These are phyloP conservation scores for Saccopteryx leptura DNA, from an alignment of 2,113 vertebrate species.

Conservation along the genomic window DNA sequence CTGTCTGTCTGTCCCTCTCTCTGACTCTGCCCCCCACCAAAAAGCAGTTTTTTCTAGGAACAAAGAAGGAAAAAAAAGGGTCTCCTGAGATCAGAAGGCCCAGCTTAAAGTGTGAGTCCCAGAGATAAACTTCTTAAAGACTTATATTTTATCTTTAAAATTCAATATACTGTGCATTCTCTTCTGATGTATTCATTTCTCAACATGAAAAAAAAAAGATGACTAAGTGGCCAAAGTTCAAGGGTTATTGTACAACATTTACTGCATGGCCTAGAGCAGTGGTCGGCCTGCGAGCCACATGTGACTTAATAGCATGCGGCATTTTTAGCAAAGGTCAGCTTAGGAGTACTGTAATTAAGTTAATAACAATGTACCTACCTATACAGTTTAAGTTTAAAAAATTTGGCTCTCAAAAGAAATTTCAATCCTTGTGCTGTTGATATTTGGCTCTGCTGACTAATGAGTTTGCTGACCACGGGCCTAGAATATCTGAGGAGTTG, in stretches of 20 bases:
- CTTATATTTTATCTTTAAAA: conserved; percentile 14
- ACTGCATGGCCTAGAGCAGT: neutral
- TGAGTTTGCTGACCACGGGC: too few relatives aligned
- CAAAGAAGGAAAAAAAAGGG: neutral
- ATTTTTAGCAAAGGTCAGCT: too few relatives aligned
- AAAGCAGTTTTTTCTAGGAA: neutral
- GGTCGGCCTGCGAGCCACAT: too few relatives aligned
- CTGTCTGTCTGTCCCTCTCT: too few relatives aligned
- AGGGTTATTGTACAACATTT: neutral
- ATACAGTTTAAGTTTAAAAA: too few relatives aligned
- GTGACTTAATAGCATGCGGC: too few relatives aligned
- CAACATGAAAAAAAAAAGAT: neutral
- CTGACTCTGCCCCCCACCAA: too few relatives aligned
- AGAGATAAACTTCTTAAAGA: neutral
- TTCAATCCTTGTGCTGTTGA: too few relatives aligned
- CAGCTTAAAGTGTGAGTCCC: neutral
- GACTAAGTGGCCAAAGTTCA: neutral
- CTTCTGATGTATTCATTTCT: neutral
- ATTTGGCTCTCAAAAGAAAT: too few relatives aligned
- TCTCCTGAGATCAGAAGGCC: neutral
- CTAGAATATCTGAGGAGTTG: neutral
- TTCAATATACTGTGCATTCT: neutral
- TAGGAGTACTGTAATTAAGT: too few relatives aligned
- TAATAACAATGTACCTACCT: too few relatives aligned
- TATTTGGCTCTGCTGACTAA: too few relatives aligned